Evolutionary conservation across 2,113 vertebrate genomes (phyloP).

Genomic region (Gobio gobio): DNA sequence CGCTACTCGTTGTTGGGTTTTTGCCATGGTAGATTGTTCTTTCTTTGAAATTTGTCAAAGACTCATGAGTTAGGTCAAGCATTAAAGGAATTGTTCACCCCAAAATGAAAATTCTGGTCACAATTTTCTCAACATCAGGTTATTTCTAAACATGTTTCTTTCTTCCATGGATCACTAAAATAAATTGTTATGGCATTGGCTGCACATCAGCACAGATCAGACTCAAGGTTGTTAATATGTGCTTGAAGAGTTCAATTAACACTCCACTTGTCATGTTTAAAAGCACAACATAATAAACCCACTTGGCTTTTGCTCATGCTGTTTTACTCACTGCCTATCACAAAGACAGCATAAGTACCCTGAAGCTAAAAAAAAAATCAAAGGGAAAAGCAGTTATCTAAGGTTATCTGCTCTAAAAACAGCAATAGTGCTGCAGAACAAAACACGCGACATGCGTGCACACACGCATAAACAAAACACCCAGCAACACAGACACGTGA

Average conservation of each 20-base stretch:
- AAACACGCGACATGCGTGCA: slow-evolving; percentile 29
- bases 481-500: background rate
- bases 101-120: background rate
- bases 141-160: background rate
- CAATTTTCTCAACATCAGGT: background rate
- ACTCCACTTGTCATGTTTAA: background rate
- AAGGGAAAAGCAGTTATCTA: background rate
- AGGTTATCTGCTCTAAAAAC: slow-evolving; percentile 23
- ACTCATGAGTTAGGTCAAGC: background rate
- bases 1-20: background rate
- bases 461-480: slow-evolving; percentile 27
- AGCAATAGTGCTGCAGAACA: background rate
- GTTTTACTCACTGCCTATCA: slow-evolving; percentile 13
- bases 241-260: background rate
- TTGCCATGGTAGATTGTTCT: background rate
- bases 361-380: background rate
- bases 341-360: slow-evolving; percentile 13
- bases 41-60: background rate
- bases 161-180: background rate
- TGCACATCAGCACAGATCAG: background rate
- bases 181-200: background rate
- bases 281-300: background rate
- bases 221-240: background rate
- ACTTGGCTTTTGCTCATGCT: background rate
- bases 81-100: too few species aligned